Conservation (phyloP, 2,797 vertebrate species). For the Pseudomugil tenellus region DNA sequence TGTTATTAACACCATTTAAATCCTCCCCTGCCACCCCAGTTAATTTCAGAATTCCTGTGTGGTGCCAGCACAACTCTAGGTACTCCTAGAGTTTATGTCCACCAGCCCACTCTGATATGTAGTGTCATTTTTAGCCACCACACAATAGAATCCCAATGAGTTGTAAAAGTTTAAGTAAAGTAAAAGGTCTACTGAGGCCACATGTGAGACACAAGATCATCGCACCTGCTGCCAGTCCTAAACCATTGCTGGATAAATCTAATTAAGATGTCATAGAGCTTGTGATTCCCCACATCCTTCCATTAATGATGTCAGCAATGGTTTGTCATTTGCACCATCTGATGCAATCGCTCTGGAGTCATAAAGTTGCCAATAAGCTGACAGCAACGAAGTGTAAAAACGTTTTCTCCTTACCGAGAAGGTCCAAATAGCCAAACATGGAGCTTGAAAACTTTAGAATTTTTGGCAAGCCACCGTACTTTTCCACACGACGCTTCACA, state of each 20-base stretch:
- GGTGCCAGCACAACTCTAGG: slow-evolving; percentile 22
- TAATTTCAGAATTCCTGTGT: slow-evolving; percentile 15
- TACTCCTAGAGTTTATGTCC: slow-evolving; percentile 32
- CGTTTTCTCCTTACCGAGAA: neutral
- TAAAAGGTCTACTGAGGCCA: slow-evolving; percentile 19
- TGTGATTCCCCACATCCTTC: slow-evolving; percentile 7
- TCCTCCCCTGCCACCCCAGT: slow-evolving; percentile 9
- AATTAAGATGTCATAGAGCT: neutral
- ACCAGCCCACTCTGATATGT: neutral
- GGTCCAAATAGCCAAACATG: neutral
- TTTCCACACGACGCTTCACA: slow-evolving; percentile 6
- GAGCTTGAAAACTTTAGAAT: neutral
- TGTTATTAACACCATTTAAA: slow-evolving; percentile 83
- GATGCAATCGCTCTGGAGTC: slow-evolving; percentile 3
- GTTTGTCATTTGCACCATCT: slow-evolving; percentile 31
- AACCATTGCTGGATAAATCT: slow-evolving; percentile 8
- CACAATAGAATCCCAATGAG: slow-evolving; percentile 1
- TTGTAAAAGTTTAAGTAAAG: neutral
- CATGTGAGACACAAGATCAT: slow-evolving; percentile 3
- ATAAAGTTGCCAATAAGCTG: neutral
- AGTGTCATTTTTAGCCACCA: slow-evolving; percentile 22
- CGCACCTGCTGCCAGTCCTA: slow-evolving; percentile 5
- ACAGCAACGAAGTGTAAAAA: neutral
- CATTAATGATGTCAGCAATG: slow-evolving; percentile 3
- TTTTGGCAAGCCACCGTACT: neutral